Evolutionary conservation across 2,797 vertebrate genomes (phyloP), one percentile per base, ranked within the genome.

Genomic region (Anomalospiza imberbis): DNA sequence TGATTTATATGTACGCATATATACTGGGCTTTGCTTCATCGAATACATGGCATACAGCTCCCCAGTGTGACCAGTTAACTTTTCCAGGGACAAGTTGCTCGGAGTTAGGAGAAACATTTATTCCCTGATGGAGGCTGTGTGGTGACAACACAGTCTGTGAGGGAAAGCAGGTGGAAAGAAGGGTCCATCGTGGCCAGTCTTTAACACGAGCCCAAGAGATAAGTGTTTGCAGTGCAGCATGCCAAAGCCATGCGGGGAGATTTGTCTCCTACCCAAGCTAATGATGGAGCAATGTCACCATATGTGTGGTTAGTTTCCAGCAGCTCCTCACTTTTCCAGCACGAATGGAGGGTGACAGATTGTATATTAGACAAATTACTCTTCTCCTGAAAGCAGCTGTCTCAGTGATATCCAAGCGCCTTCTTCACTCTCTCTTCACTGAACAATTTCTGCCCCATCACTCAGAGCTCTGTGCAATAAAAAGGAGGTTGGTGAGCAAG

Each of bases 231-330:
- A 93, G 28, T 36, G 51, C 65, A 32, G 72, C 75, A 68, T 90
- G 95, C 95, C 96, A 95, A 89, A 94, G 74, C 3, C 7, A 74
- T 19, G 89, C 20, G 10, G 91, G 93, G 92, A 92, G 53, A 65
- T 94, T 95, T 96, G 90, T 97, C 91, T 96, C 86, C 89, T 91
- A 72, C 94, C 93, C 95, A 95, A 95, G 94, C 86, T 93, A 95
- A 93, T 87, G 93, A 93, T 89, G 87, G 92, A 97, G 96, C 95
- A 93, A 80, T 96, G 92, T 96, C 95, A 95, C 95, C 95, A 96
- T 96, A 95, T 97, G 96, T 91, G 94, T 95, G 86, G 93, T 97
- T 96, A 91, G 94, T 61, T 93, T 96, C 96, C 94, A 95, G 94
- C 91, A 96, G 96, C 92, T 97, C 91, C 84, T 96, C 94, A 85